phyloP scores from a whole-genome alignment of 2,113 vertebrate species.

The Apaloderma vittatum region DNA sequence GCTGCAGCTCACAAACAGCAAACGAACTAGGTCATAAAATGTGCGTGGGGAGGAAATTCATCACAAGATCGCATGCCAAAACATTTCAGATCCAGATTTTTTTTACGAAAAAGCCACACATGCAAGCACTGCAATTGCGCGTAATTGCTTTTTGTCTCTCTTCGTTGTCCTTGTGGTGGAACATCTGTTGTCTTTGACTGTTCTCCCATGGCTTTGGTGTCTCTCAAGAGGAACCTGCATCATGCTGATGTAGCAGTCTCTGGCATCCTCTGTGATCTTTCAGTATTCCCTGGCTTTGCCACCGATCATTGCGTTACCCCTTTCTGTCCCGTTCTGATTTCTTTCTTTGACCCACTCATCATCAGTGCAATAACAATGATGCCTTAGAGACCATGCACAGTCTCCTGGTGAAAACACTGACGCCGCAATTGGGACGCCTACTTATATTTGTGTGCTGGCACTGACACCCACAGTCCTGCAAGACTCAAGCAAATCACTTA shows the following conservation, averaged over 20 bases:
- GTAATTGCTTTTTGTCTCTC: neutral
- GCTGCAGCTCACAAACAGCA: conserved; percentile 23
- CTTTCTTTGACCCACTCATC: neutral
- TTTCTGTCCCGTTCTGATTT: neutral
- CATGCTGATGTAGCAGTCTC: neutral
- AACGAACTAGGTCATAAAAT: neutral
- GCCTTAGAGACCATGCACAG: neutral
- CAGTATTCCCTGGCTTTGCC: neutral
- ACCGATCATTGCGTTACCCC: neutral
- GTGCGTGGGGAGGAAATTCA: neutral
- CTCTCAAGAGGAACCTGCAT: neutral
- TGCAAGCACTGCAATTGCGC: neutral
- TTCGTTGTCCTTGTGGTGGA: neutral
- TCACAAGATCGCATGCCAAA: neutral
- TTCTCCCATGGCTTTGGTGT: neutral
- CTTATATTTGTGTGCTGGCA: accelerated
- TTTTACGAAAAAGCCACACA: neutral
- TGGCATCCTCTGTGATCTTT: neutral
- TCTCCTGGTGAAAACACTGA: neutral
- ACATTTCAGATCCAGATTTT: neutral
- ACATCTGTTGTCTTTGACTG: neutral
- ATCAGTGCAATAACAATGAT: neutral
- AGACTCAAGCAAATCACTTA: neutral
- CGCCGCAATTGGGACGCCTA: neutral
- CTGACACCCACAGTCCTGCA: neutral